A percentile compares a stretch with the other conserved stretches of the same genome.
Evolutionary conservation across 1,140 invertebrate species (phyloP).

Genomic region (Globodera ellingtonae): DNA sequence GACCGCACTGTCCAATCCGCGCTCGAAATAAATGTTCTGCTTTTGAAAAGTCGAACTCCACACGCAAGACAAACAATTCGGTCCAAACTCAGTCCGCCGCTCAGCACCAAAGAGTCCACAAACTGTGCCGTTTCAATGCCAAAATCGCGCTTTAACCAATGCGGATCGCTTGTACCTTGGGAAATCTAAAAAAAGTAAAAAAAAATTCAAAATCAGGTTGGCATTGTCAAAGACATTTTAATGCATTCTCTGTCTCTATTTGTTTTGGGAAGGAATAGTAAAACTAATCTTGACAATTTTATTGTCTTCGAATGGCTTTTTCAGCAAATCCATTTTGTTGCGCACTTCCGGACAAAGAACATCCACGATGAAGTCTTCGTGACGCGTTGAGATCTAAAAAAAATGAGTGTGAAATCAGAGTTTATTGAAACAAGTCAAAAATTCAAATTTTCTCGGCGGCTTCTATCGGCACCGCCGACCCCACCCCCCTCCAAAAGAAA

Average conservation of each 20-base stretch:
- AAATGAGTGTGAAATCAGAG: too few relatives aligned
- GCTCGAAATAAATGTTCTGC: not conserved
- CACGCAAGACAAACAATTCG: not conserved
- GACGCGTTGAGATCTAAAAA: not conserved
- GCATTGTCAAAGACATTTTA: too few relatives aligned
- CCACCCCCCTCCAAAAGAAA: too few relatives aligned
- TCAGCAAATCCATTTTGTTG: not conserved
- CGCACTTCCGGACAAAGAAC: not conserved
- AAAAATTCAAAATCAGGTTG: too few relatives aligned
- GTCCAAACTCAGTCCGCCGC: not conserved
- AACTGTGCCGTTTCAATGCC: not conserved
- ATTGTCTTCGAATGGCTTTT: not conserved
- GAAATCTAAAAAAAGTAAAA: not conserved
- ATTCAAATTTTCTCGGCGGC: not conserved
- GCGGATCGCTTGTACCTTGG: not conserved
- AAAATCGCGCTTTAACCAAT: not conserved
- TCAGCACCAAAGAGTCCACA: not conserved
- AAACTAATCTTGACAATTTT: not conserved
- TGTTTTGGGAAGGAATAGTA: not conserved
- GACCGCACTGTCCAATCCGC: not conserved
- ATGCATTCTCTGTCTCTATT: too few relatives aligned
- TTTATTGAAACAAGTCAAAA: too few relatives aligned
- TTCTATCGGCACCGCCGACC: too few relatives aligned
- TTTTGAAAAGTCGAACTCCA: not conserved
- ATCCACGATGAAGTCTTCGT: not conserved